These are phyloP conservation scores for Ibidorhyncha struthersii DNA, from an alignment of 2,113 vertebrate species.

Conservation along the genomic window DNA sequence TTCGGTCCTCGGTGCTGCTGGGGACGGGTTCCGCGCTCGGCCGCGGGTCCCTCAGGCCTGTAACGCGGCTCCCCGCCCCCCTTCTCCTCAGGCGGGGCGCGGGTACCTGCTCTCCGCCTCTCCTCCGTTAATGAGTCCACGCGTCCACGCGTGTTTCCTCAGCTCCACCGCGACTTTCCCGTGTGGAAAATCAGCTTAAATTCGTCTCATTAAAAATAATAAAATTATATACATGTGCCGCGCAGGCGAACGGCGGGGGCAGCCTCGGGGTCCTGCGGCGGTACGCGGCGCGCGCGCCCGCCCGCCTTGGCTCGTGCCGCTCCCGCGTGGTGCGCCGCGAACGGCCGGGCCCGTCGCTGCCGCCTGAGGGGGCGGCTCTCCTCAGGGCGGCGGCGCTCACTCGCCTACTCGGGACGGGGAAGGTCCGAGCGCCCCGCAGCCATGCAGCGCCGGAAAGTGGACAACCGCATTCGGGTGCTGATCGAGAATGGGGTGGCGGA, in stretches of 20 bases:
- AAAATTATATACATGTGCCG: too few species aligned
- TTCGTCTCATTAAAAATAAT: too few species aligned
- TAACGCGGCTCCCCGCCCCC: rapidly evolving
- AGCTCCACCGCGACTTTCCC: neutral
- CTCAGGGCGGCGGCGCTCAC: neutral
- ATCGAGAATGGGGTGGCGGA: slow-evolving; percentile 95
- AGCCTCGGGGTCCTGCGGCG: neutral
- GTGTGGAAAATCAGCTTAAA: neutral
- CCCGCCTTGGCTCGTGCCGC: neutral
- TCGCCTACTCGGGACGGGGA: neutral
- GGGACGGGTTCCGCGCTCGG: too few species aligned
- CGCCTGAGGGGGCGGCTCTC: neutral
- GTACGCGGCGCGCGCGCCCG: neutral
- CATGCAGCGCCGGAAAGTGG: slow-evolving; percentile 93
- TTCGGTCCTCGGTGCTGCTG: too few species aligned
- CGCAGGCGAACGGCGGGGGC: neutral
- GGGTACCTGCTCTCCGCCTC: rapidly evolving
- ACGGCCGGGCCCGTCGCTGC: neutral
- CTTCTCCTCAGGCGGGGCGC: neutral
- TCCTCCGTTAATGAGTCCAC: too few species aligned
- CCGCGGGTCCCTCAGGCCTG: too few species aligned
- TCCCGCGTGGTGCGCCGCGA: neutral
- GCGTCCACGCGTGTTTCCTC: neutral
- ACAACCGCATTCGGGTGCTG: slow-evolving; percentile 93
- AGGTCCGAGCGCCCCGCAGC: neutral